Evolutionary conservation across 64 coral and sea anemone genomes (phyloP).

Genomic region (Porites lutea): DNA sequence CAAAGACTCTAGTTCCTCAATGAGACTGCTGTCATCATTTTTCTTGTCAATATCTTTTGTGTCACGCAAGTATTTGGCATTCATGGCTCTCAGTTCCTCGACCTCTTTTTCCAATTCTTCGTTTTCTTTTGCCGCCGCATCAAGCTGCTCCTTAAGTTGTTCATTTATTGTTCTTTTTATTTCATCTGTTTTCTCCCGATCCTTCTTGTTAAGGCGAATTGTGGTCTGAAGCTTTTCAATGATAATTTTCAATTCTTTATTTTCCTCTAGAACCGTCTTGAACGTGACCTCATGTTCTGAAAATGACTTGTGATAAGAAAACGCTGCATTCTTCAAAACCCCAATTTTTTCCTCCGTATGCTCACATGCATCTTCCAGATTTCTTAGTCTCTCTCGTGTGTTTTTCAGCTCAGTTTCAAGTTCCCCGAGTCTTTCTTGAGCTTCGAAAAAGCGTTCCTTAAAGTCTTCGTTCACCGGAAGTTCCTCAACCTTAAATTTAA

Average conservation of each 20-base stretch:
- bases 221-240: constrained; percentile 24
- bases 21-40: constrained; percentile 25
- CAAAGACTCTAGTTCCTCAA: constrained; percentile 77
- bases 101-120: constrained; percentile 50
- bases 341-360: constrained; percentile 83
- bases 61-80: constrained; percentile 64
- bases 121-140: constrained; percentile 3
- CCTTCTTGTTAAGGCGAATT: constrained; percentile 13
- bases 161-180: constrained; percentile 36
- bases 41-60: constrained; percentile 26
- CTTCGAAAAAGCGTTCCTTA: constrained; percentile 69
- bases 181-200: constrained; percentile 20
- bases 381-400: constrained; percentile 72
- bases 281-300: constrained; percentile 68
- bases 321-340: constrained; percentile 60
- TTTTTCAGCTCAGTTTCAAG: constrained; percentile 81
- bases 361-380: constrained; percentile 72
- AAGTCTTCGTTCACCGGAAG: constrained; percentile 52
- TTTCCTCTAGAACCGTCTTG: constrained; percentile 72
- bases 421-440: constrained; percentile 71
- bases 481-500: constrained; percentile 17
- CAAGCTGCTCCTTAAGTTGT: constrained; percentile 27
- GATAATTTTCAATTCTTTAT: constrained; percentile 46
- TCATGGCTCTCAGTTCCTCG: not conserved
- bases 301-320: constrained; percentile 50